Evolutionary conservation across 2,888 invertebrate genomes (phyloP), one percentile per base, ranked within the genome.

Genomic region (Acrobasis suavella): DNA sequence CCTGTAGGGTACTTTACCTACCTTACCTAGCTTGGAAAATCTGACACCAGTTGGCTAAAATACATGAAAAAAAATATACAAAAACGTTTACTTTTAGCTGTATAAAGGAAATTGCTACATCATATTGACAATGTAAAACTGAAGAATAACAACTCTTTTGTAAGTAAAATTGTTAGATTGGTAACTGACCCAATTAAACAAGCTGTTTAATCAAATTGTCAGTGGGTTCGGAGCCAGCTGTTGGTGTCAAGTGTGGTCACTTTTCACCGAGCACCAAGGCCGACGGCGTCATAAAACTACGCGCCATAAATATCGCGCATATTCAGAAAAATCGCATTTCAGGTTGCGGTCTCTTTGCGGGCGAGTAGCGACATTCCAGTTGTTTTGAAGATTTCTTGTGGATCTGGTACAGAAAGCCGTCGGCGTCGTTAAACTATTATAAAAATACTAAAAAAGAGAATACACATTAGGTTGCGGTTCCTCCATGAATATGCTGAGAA

Each of bases 221-320:
- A 16, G 55, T 39, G 5, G 16, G 37, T 16, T 46, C 8, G 42
- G 56, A 10, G 16, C 17, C 17, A 56, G 16, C 42, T 46, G 56
- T 56, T 56, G 14, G 39, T 56, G 56, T 56, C 56, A 50, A 51
- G 50, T 51, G 60, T 51, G 60, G 50, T 60, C 51, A 60, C 60
- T 60, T 60, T 50, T 51, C 60, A 60, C 51, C 50, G 50, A 38
- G 17, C 17, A 39, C 14, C 50, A 60, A 60, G 60, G 60, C 15
- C 60, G 50, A 50, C 51, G 15, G 38, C 39, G 50, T 50, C 60
- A 37, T 60, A 60, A 38, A 50, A 38, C 60, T 17, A 38, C 60
- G 38, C 50, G 50, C 39, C 50, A 16, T 37, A 60, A 50, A 60
- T 60, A 60, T 12, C 16, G 15, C 15, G 50, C 38, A 38, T 50